phyloP scores from a whole-genome alignment of 2,797 vertebrate species.

The Corythornis leucogaster region DNA sequence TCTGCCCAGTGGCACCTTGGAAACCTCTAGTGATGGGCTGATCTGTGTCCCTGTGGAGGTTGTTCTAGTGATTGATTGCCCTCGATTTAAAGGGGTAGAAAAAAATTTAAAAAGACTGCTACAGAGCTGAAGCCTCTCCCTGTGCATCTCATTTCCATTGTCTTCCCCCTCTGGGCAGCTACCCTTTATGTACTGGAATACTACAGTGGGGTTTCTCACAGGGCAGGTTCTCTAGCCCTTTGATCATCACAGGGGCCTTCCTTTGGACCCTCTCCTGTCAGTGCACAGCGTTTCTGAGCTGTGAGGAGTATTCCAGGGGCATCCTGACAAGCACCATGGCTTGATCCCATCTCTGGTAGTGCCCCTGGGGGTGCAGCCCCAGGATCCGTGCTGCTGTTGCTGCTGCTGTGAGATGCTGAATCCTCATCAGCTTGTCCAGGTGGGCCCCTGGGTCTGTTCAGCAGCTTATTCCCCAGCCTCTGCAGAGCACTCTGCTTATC shows the following conservation, averaged over 20 bases:
- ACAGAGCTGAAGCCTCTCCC: neutral
- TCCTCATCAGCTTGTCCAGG: fast-evolving
- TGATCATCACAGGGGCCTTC: neutral
- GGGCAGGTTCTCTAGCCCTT: neutral
- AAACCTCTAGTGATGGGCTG: neutral
- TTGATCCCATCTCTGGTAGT: neutral
- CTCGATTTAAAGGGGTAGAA: neutral
- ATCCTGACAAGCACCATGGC: neutral
- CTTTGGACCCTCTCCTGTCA: neutral
- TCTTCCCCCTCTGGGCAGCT: neutral
- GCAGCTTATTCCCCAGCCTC: neutral
- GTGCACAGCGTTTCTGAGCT: neutral
- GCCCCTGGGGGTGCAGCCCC: neutral
- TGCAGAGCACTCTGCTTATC: neutral
- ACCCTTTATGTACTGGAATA: neutral
- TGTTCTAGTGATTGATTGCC: neutral
- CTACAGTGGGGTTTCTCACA: neutral
- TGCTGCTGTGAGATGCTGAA: neutral
- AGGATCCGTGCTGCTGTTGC: neutral
- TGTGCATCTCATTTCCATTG: neutral
- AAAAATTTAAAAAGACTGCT: neutral
- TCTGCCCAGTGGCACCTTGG: neutral
- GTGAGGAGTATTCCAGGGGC: neutral
- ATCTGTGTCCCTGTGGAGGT: neutral
- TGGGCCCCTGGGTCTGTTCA: neutral